Percentiles rank a stretch among this genome's conserved stretches.
These are phyloP conservation scores for Megaceryle maxima DNA, from an alignment of 2,113 vertebrate species.

Conservation along the genomic window DNA sequence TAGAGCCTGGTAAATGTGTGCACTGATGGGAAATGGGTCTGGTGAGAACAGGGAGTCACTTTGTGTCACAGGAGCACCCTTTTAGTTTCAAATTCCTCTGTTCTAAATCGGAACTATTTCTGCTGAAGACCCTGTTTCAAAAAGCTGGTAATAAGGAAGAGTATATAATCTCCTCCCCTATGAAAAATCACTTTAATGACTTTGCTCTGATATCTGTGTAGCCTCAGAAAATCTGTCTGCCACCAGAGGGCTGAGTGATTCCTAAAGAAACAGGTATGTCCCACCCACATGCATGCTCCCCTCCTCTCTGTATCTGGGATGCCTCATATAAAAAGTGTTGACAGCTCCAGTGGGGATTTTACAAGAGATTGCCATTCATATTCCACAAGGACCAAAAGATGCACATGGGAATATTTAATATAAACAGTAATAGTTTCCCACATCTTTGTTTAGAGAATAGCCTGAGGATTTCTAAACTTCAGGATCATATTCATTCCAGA, in stretches of 20 bases:
- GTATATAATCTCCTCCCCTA: background rate
- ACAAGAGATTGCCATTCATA: conserved; percentile 71
- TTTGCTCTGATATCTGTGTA: background rate
- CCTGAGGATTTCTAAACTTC: conserved; percentile 83
- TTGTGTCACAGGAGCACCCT: background rate
- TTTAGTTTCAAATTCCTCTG: background rate
- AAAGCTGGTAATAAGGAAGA: background rate
- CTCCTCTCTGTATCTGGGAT: conserved; percentile 43
- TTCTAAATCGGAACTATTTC: background rate
- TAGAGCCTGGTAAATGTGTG: background rate
- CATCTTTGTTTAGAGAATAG: conserved; percentile 86
- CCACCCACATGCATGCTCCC: background rate
- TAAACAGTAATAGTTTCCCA: conserved; percentile 88
- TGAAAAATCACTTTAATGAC: background rate
- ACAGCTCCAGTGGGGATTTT: conserved; percentile 47
- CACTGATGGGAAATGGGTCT: background rate
- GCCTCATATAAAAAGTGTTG: conserved; percentile 49
- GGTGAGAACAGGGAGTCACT: background rate
- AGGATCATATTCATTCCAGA: conserved; percentile 80
- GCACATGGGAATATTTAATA: conserved; percentile 79
- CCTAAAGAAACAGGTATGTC: conserved; percentile 3
- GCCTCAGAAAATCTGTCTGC: conserved; percentile 18
- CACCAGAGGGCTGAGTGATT: background rate
- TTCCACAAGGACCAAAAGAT: conserved; percentile 65
- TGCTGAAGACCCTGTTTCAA: background rate